Conservation (phyloP, 2,797 vertebrate genomes). For the Sphaeramia orbicularis region DNA sequence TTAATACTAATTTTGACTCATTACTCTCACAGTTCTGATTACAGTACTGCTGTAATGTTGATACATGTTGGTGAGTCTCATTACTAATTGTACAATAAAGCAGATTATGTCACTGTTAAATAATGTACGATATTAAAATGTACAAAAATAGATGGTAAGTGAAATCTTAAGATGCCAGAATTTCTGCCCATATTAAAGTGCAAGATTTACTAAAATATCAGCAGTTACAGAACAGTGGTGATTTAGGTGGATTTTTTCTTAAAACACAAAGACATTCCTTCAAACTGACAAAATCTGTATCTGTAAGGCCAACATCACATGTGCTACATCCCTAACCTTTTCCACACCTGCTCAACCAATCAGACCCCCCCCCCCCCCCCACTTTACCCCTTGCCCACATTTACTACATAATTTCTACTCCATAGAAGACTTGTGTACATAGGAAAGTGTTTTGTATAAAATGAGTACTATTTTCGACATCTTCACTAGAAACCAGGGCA, state of each 20-base stretch:
- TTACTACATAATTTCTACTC: constrained; percentile 87
- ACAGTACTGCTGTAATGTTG: too few relatives aligned
- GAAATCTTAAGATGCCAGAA: too few relatives aligned
- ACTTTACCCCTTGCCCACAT: constrained; percentile 59
- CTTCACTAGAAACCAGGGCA: constrained; percentile 94
- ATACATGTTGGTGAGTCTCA: too few relatives aligned
- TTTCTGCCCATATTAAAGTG: too few relatives aligned
- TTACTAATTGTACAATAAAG: too few relatives aligned
- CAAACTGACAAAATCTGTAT: constrained; percentile 59
- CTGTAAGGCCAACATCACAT: constrained; percentile 52
- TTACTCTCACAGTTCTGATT: background rate
- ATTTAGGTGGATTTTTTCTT: constrained; percentile 48
- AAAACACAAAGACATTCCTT: constrained; percentile 47
- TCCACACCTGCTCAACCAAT: constrained; percentile 69
- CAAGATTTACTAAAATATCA: too few relatives aligned
- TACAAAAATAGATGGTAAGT: too few relatives aligned
- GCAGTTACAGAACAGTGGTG: too few relatives aligned
- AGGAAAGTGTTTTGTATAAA: constrained; percentile 99
- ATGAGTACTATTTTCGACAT: constrained; percentile 99
- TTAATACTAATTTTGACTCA: background rate
- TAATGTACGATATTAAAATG: too few relatives aligned
- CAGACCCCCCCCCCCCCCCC: constrained; percentile 58
- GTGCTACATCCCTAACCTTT: constrained; percentile 59
- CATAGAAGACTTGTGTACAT: constrained; percentile 93
- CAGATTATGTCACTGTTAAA: too few relatives aligned